Conservation (phyloP, 1,140 invertebrate genomes). For the Paramacrobiotus metropolitanus region DNA sequence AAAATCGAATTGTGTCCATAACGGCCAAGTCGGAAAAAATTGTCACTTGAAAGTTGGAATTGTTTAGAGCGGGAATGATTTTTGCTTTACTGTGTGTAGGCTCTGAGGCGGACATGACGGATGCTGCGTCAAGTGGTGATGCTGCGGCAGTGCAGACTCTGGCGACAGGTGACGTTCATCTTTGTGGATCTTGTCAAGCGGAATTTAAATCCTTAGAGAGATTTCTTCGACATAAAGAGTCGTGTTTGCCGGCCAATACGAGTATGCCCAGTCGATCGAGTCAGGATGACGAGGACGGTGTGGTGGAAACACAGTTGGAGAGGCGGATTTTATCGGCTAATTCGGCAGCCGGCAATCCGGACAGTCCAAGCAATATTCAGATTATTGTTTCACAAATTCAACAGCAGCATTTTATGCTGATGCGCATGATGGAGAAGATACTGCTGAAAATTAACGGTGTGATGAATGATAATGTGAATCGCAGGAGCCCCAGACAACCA, state of each 20-base stretch:
- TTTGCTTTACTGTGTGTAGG: background rate
- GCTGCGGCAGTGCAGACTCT: background rate
- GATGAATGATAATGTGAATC: background rate
- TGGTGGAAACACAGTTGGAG: no score
- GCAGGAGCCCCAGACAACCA: background rate
- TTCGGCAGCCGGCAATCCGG: background rate
- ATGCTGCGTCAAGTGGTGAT: background rate
- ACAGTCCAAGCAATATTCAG: background rate
- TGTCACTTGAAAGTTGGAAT: no score
- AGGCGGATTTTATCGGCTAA: no score
- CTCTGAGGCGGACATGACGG: constrained; percentile 3
- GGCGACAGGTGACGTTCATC: background rate
- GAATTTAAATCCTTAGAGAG: background rate
- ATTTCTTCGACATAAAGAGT: background rate
- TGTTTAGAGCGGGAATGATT: no score
- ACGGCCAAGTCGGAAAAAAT: no score
- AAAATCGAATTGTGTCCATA: no score
- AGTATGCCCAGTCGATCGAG: no score
- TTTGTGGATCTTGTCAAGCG: background rate
- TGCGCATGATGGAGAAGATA: background rate
- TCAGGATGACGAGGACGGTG: no score
- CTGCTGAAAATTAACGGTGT: background rate
- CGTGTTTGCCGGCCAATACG: background rate
- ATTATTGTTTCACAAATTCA: background rate
- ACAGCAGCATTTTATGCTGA: background rate